Base-by-base conservation (phyloP, 1,140 invertebrate genomes). In the Metaphire vulgaris region DNA sequence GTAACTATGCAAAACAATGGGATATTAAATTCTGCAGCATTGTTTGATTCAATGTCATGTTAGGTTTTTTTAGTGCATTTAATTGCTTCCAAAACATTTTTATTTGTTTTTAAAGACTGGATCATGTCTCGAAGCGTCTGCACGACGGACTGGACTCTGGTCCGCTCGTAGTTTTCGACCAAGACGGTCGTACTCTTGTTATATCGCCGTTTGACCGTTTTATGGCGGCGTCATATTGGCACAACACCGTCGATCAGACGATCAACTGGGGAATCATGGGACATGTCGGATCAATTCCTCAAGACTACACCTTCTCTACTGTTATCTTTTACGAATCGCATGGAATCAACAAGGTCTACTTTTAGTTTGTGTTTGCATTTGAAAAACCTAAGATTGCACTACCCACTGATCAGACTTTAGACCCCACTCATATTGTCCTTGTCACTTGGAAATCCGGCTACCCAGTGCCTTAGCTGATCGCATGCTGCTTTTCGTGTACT, bases 241-340 rank as follows among this genome's bases (percentile, higher is more conserved):
- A 77, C 30, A 78, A 79, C 34, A 29, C 21, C 0, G 28, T 6
- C 26, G 33, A 72, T 2, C 33, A 76, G 33, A 56, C 32, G 26
- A 72, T 82, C 2, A 77, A 79, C 73, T 83, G 79, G 78, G 81
- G 81, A 26, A 78, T 83, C 12, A 84, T 83, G 81, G 82, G 83
- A 65, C 80, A 79, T 1, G 81, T 83, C 6, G 77, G 81, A 21
- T 34, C 69, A 1, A 77, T 84, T 29, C 82, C 82, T 29, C 69
- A 74, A 32, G 79, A 77, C 12, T 83, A 80, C 74, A 69, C 74
- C 15, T 73, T 77, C 26, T 72, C 79, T 34, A 80, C 80, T n/a
- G 76, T 84, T 2, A 74, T 82, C 1, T 80, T 77, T 76, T 70
- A 81, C 76, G 33, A 74, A 65, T 12, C 70, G 12, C 28, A 77